A percentile compares a stretch with the other conserved stretches of the same genome.
Conservation (phyloP, 2,113 vertebrate species). For the Corvus moneduloides region DNA sequence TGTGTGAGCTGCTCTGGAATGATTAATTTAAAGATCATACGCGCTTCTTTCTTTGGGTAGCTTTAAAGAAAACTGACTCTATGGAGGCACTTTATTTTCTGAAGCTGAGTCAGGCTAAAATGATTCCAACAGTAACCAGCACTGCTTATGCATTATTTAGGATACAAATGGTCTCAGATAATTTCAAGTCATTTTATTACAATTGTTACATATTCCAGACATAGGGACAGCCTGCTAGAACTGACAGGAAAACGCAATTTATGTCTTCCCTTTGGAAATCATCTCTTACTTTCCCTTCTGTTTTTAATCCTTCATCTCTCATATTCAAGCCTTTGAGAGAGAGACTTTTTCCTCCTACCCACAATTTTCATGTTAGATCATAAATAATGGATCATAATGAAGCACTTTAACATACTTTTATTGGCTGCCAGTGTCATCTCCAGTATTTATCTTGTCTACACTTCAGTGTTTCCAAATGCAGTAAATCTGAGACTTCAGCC, state of each 20-base stretch:
- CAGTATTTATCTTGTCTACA: conserved; percentile 8
- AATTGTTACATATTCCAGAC: neutral
- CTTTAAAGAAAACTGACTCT: neutral
- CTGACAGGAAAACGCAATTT: neutral
- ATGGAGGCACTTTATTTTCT: neutral
- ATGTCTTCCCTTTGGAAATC: neutral
- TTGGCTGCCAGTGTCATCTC: neutral
- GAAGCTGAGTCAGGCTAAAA: neutral
- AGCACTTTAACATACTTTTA: neutral
- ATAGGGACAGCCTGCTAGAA: neutral
- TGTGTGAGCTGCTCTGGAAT: neutral
- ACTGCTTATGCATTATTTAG: neutral
- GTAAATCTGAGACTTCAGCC: neutral
- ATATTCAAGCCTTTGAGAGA: neutral
- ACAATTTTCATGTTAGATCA: neutral
- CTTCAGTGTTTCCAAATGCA: neutral
- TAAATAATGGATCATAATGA: neutral
- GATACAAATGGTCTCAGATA: neutral
- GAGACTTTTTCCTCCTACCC: neutral
- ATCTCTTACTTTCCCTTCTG: neutral
- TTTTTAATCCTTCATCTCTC: neutral
- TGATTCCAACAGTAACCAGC: neutral
- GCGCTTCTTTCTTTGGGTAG: neutral
- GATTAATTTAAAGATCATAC: neutral
- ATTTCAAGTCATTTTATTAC: neutral